Evolutionary conservation across 2,888 invertebrate genomes (phyloP), one percentile per base, ranked within the genome.

Genomic region (Teleiodes luculella): DNA sequence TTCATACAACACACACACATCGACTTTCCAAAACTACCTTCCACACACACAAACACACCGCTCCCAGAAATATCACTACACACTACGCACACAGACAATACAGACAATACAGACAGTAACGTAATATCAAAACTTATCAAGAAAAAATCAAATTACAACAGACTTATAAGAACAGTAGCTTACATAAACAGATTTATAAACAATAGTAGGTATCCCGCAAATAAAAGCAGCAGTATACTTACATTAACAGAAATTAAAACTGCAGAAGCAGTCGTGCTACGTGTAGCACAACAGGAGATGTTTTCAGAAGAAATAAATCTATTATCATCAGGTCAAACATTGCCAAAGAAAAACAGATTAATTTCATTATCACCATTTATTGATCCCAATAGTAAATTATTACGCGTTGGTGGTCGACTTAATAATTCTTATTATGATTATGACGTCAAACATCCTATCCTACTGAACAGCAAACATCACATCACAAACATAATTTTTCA

Each of bases 101-200:
- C n/a, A n/a, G n/a, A n/a, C n/a, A n/a, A n/a, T n/a, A n/a, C n/a
- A n/a, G n/a, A n/a, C n/a, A n/a, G n/a, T n/a, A n/a, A n/a, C n/a
- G n/a, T n/a, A n/a, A n/a, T n/a, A 49, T 24, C 54, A 45, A 50
- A 36, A 54, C 49, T 24, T 24, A 47, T 13, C 51, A 52, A 11
- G 57, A 55, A 18, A 37, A 53, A 39, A 13, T 33, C 8, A 11
- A 33, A 48, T 16, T n/a, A n/a, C n/a, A n/a, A n/a, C n/a, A n/a
- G n/a, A n/a, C n/a, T n/a, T n/a, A n/a, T n/a, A n/a, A n/a, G n/a
- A n/a, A n/a, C n/a, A n/a, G n/a, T n/a, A n/a, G n/a, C n/a, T n/a
- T n/a, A n/a, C n/a, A n/a, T n/a, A n/a, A n/a, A n/a, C n/a, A 52
- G 57, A 51, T 57, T 57, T 45, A 48, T 57, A 33, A 18, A 49